phyloP scores from a whole-genome alignment of 2,888 invertebrate species.

The Neocrepidodera transversa region DNA sequence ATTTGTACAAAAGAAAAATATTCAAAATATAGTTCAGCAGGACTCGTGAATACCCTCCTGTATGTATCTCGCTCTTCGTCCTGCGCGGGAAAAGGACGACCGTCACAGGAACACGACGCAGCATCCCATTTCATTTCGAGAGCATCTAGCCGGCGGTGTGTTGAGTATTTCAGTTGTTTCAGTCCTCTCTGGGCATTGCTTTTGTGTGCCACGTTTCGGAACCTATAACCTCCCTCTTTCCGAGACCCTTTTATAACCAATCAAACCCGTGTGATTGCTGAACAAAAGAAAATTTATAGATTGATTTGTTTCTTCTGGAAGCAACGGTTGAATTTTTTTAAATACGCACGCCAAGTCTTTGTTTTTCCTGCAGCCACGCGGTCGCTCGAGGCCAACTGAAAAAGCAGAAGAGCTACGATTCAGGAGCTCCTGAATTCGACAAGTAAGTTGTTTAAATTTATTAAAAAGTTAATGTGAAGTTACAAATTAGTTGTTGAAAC shows the following conservation, averaged over 20 bases:
- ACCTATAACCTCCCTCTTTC: conserved; percentile 53
- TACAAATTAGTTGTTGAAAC: too few relatives aligned
- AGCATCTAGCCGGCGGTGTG: conserved; percentile 28
- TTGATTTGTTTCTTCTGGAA: background rate
- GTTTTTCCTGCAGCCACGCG: conserved; percentile 8
- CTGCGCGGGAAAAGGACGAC: conserved; percentile 37
- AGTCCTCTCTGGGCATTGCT: conserved; percentile 57
- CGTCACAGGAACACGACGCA: conserved; percentile 44
- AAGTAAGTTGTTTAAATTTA: conserved; percentile 4
- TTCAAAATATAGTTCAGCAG: conserved; percentile 11
- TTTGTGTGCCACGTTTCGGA: conserved; percentile 53
- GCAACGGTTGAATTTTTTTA: background rate
- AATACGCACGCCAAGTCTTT: background rate
- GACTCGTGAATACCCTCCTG: conserved; percentile 9
- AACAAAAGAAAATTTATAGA: too few relatives aligned
- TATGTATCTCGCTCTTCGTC: conserved; percentile 30
- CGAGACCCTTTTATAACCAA: conserved; percentile 50
- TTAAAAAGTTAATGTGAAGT: too few relatives aligned
- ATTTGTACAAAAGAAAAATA: background rate
- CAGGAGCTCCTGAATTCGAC: background rate
- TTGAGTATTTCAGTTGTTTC: conserved; percentile 33
- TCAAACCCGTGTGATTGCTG: conserved; percentile 44
- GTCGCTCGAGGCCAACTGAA: background rate
- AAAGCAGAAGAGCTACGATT: background rate
- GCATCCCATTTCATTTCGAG: conserved; percentile 46